Evolutionary conservation across 2,113 vertebrate species (phyloP), one percentile per base, ranked within the genome.

Genomic region (Rhegmatorhina hoffmannsi): DNA sequence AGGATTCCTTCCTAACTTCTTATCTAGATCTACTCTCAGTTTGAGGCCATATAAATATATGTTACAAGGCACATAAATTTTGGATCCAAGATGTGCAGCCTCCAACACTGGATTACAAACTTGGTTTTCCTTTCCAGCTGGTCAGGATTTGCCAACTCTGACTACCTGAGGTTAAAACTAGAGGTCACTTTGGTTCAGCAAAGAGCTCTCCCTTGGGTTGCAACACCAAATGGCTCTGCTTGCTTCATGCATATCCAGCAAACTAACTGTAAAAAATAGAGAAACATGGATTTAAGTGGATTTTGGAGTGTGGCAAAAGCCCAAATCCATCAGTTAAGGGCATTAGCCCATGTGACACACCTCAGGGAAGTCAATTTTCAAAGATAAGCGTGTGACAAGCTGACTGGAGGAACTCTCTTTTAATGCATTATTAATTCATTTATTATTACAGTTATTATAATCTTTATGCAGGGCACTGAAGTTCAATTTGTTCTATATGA

Each of bases 361-460:
- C 62, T 93, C 59, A 9, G 29, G 58, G 50, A 87, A 91, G 92
- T 92, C 50, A 80, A 89, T 96, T 96, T 92, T 84, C 93, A 83
- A 89, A 88, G 94, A 93, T 92, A 93, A 96, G 76, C 2, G 1
- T 82, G 85, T 94, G 95, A 95, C 86, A 94, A 62, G 64, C 84
- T 82, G 56, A 84, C 64, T 79, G 56, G 52, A 92, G 56, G 58
- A 95, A 92, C 92, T 95, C 74, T 89, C 73, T 55, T 84, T 90
- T 94, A 94, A 96, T 97, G 93, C 90, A 94, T 94, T 96, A 96
- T 97, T 95, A 95, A 97, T 95, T 91, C 89, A 94, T 96, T 95
- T 95, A 95, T 91, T 95, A 97, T 96, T 95, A 95, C 87, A 95
- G 93, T 95, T 97, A 94, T 95, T 96, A 95, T 93, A 94, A 97